These are phyloP conservation scores for Dolichallabes microphthalmus DNA, from an alignment of 2,113 vertebrate genomes.

Conservation along the genomic window DNA sequence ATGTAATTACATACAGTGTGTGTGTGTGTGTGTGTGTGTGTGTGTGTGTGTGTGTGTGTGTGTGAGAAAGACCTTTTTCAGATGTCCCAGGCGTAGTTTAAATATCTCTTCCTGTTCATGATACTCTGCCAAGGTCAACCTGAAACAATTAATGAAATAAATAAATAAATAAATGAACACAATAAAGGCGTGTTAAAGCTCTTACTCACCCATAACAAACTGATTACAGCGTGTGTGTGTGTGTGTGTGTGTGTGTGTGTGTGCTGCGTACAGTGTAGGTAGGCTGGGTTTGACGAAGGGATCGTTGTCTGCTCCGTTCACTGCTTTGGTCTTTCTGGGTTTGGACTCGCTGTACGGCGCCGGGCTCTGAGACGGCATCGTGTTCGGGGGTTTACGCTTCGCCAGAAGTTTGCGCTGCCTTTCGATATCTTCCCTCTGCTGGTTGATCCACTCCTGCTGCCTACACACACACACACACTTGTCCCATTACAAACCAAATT, in stretches of 20 bases:
- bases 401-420: constrained; percentile 96
- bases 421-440: constrained; percentile 98
- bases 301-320: constrained; percentile 97
- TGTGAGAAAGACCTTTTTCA: constrained; percentile 85
- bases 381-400: constrained; percentile 94
- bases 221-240: not conserved
- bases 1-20: not conserved
- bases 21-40: not conserved
- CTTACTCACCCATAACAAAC: not conserved
- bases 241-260: not conserved
- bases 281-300: constrained; percentile 96
- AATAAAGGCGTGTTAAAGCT: not conserved
- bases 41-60: not conserved
- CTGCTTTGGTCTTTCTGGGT: constrained; percentile 97
- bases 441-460: constrained; percentile 98
- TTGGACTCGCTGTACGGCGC: constrained; percentile 93
- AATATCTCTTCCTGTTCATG: constrained; percentile 99
- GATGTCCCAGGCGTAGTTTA: constrained; percentile 95
- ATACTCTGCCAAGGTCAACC: constrained; percentile 94
- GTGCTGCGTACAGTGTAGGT: constrained; percentile 71
- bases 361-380: constrained; percentile 87
- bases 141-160: constrained; percentile 61
- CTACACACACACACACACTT: constrained; percentile 65
- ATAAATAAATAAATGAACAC: not conserved
- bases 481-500: not conserved